phyloP scores from a whole-genome alignment of 2,888 invertebrate species.

The Teleiodes luculella region DNA sequence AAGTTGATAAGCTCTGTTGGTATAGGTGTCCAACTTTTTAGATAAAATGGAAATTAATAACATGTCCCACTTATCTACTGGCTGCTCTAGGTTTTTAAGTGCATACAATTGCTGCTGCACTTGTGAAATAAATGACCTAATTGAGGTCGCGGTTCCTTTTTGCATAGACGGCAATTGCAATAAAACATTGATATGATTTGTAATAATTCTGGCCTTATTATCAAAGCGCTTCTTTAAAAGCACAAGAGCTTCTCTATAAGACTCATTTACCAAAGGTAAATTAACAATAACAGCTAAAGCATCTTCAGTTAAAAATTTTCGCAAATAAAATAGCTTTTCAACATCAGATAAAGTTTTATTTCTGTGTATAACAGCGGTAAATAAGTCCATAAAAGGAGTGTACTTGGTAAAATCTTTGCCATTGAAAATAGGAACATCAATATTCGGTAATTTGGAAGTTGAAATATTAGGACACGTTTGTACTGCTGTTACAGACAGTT shows the following conservation, averaged over 20 bases:
- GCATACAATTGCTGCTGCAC: conserved; percentile 15
- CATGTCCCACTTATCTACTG: conserved; percentile 9
- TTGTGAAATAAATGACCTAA: conserved; percentile 11
- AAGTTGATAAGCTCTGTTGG: conserved; percentile 10
- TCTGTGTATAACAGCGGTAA: conserved; percentile 23
- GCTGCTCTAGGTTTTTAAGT: conserved; percentile 13
- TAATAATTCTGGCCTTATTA: conserved; percentile 13
- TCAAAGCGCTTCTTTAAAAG: conserved; percentile 18
- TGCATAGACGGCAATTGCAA: conserved; percentile 13
- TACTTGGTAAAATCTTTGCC: conserved; percentile 21
- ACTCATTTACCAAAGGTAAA: conserved; percentile 18
- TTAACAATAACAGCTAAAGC: conserved; percentile 15
- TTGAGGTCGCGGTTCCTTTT: conserved; percentile 13
- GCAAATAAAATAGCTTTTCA: conserved; percentile 21
- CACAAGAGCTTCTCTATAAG: conserved; percentile 15
- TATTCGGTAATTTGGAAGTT: conserved; percentile 20
- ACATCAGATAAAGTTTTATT: conserved; percentile 17
- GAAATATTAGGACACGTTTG: background rate
- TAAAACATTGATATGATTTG: conserved; percentile 16
- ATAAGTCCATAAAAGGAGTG: conserved; percentile 21
- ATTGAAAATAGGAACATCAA: conserved; percentile 18
- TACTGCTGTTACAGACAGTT: background rate
- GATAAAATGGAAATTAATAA: conserved; percentile 5
- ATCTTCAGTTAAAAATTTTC: conserved; percentile 17
- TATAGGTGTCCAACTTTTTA: conserved; percentile 11